Percentiles rank a stretch among this genome's conserved stretches.
Conservation (phyloP, 2,888 invertebrate genomes). For the Cantharis lateralis region DNA sequence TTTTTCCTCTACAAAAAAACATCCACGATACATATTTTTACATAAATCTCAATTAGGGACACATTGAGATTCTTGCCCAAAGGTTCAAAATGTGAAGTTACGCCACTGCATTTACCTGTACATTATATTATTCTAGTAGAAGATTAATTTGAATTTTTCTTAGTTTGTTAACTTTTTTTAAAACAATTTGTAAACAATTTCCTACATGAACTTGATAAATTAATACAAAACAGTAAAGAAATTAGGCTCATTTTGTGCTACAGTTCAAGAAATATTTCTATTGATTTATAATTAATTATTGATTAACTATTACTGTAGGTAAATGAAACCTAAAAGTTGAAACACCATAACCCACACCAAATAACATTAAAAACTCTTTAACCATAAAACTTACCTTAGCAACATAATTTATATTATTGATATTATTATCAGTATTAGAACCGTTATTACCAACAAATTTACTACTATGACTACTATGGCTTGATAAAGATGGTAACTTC, state of each 20-base stretch:
- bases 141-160: too few relatives aligned
- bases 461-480: conserved; percentile 28
- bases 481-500: conserved; percentile 27
- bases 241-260: background rate
- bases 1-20: too few relatives aligned
- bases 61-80: too few relatives aligned
- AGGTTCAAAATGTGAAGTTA: too few relatives aligned
- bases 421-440: conserved; percentile 43
- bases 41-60: too few relatives aligned
- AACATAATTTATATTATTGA: conserved; percentile 54
- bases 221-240: background rate
- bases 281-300: background rate
- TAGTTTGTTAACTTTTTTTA: too few relatives aligned
- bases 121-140: too few relatives aligned
- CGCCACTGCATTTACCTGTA: too few relatives aligned
- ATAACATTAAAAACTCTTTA: background rate
- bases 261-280: background rate
- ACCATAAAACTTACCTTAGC: conserved; percentile 47
- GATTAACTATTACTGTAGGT: background rate
- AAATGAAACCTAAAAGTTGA: background rate
- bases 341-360: background rate
- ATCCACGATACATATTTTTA: too few relatives aligned
- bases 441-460: conserved; percentile 25
- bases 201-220: too few relatives aligned
- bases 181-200: too few relatives aligned